Evolutionary conservation across 2,797 vertebrate species (phyloP).

Genomic region (Aeoliscus strigatus): DNA sequence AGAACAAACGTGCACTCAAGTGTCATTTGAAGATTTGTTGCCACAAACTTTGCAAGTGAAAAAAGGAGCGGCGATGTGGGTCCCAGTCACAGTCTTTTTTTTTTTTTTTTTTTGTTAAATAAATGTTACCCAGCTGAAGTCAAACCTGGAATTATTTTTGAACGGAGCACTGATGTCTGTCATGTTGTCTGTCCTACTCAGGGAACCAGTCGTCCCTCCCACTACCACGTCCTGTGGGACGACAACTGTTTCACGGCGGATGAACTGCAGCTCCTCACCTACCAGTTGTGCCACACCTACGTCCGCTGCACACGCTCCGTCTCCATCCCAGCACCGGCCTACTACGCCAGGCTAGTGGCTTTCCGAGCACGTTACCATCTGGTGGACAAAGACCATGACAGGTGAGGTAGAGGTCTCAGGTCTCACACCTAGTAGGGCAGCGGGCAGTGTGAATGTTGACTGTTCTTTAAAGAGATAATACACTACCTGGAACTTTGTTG

Average conservation of each 20-base stretch:
- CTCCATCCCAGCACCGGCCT: conserved; percentile 96
- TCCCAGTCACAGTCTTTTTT: too few relatives aligned
- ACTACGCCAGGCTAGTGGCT: conserved; percentile 94
- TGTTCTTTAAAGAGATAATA: background rate
- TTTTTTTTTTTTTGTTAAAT: too few relatives aligned
- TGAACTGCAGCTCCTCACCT: conserved; percentile 94
- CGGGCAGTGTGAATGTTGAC: background rate
- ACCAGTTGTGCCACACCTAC: conserved; percentile 98
- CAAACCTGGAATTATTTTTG: background rate
- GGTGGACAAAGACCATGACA: conserved; percentile 99
- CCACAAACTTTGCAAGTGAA: too few relatives aligned
- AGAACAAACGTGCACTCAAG: too few relatives aligned
- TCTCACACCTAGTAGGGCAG: too few relatives aligned
- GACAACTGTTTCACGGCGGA: conserved; percentile 99
- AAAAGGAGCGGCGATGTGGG: too few relatives aligned
- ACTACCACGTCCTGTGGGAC: conserved; percentile 98
- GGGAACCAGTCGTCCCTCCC: conserved; percentile 98
- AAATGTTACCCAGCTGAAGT: too few relatives aligned
- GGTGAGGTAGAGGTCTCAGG: conserved; percentile 71
- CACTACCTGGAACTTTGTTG: too few relatives aligned
- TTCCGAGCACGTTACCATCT: conserved; percentile 97
- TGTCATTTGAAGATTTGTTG: too few relatives aligned
- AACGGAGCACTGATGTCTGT: background rate
- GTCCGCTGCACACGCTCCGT: conserved; percentile 96
- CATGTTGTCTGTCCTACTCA: conserved; percentile 32